Evolutionary conservation across 2,888 invertebrate species (phyloP).

Genomic region (Idaea dimidiata): DNA sequence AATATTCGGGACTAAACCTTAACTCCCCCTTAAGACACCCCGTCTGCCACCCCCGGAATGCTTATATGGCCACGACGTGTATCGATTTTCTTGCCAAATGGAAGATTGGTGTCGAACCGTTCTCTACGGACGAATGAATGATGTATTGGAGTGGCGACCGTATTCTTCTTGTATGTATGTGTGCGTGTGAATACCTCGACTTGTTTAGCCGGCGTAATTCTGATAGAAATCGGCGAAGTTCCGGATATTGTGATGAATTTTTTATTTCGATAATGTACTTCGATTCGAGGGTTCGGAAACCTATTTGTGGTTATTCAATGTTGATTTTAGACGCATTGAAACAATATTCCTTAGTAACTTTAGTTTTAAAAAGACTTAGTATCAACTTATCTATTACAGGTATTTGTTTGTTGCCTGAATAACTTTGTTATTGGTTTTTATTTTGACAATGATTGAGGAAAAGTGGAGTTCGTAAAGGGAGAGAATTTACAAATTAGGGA

Average conservation of each 20-base stretch:
- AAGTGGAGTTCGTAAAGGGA: neutral
- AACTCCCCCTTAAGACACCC: conserved; percentile 79
- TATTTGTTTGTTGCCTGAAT: conserved; percentile 2
- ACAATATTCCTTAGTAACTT: neutral
- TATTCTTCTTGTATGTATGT: conserved; percentile 69
- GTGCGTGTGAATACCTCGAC: conserved; percentile 52
- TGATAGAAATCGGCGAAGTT: conserved; percentile 57
- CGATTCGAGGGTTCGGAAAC: conserved; percentile 15
- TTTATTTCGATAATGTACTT: conserved; percentile 73
- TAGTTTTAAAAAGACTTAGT: neutral
- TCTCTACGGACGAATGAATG: conserved; percentile 78
- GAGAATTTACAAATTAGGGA: neutral
- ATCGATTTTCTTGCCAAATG: conserved; percentile 81
- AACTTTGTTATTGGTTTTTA: conserved; percentile 7
- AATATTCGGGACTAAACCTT: conserved; percentile 82
- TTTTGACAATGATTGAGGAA: conserved; percentile 6
- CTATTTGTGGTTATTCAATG: neutral
- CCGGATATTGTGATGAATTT: conserved; percentile 68
- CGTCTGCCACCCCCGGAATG: conserved; percentile 78
- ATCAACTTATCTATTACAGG: neutral
- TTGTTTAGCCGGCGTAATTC: conserved; percentile 67
- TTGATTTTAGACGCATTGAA: conserved; percentile 1
- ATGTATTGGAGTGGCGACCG: conserved; percentile 76
- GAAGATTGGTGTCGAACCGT: conserved; percentile 80
- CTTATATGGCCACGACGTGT: conserved; percentile 81